These are phyloP conservation scores for Astatoreochromis straeleni DNA, from an alignment of 2,113 vertebrate species.

Conservation along the genomic window DNA sequence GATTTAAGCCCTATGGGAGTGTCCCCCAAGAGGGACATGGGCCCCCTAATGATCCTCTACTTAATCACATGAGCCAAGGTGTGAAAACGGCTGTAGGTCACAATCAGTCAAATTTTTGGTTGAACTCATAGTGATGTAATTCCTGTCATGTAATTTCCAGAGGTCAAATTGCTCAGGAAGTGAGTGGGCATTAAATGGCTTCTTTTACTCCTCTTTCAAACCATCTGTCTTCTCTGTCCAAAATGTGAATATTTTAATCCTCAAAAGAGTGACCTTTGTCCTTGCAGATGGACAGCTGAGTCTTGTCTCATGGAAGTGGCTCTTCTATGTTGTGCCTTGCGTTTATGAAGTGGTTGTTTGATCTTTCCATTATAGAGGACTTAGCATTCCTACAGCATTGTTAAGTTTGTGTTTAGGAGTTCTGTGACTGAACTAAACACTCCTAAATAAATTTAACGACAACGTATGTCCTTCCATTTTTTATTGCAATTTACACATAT, in stretches of 20 bases:
- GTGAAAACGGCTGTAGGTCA: neutral
- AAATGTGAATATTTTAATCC: neutral
- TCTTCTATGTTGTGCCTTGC: neutral
- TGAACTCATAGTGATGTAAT: neutral
- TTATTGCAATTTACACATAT: neutral
- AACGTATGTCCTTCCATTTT: neutral
- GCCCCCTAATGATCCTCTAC: neutral
- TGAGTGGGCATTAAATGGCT: accelerated
- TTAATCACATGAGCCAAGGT: neutral
- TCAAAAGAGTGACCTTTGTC: neutral
- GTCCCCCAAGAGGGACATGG: neutral
- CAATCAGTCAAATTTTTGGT: neutral
- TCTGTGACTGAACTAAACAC: neutral
- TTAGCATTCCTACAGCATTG: neutral
- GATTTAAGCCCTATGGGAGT: neutral
- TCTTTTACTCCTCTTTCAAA: neutral
- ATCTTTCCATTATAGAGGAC: neutral
- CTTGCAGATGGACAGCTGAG: neutral
- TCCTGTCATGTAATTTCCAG: neutral
- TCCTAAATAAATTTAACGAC: neutral
- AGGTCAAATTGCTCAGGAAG: neutral
- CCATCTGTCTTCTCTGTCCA: neutral
- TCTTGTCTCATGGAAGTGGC: neutral
- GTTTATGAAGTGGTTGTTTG: neutral
- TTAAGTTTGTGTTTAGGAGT: neutral